Conservation (phyloP, 2,888 invertebrate species). For the Mellilla xanthometata region DNA sequence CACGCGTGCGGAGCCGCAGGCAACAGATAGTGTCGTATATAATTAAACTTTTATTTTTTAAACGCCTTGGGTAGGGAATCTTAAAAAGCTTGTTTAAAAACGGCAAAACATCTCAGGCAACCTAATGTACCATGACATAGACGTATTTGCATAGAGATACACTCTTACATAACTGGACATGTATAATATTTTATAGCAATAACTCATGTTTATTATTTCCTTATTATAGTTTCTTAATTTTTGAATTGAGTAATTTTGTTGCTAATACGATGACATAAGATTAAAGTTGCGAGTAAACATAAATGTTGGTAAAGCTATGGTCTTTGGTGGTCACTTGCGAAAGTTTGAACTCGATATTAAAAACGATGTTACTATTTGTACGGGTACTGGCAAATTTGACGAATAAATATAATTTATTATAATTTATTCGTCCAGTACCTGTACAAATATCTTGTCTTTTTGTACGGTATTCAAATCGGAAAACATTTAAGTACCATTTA, state of each 20-base stretch:
- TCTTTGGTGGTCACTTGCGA: background rate
- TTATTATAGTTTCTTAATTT: slow-evolving; percentile 15
- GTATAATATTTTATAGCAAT: background rate
- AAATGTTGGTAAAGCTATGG: background rate
- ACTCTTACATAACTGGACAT: slow-evolving; percentile 11
- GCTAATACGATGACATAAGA: slow-evolving; percentile 6
- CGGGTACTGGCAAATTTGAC: too few relatives aligned
- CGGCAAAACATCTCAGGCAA: background rate
- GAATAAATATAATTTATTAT: too few relatives aligned
- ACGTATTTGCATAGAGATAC: slow-evolving; percentile 9
- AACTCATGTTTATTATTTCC: slow-evolving; percentile 18
- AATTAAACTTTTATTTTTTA: too few relatives aligned
- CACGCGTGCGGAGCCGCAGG: too few relatives aligned
- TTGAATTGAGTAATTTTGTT: slow-evolving; percentile 5
- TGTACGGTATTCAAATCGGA: too few relatives aligned
- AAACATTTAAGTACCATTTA: too few relatives aligned
- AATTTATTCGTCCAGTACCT: too few relatives aligned
- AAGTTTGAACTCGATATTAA: background rate
- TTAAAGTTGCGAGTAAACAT: background rate
- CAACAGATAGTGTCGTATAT: too few relatives aligned
- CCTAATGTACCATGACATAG: slow-evolving; percentile 1
- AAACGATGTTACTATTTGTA: too few relatives aligned
- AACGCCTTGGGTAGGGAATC: too few relatives aligned
- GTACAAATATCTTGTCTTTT: too few relatives aligned
- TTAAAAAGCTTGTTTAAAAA: too few relatives aligned